phyloP scores from a whole-genome alignment of 2,888 invertebrate genomes.

The Lomographa bimaculata region DNA sequence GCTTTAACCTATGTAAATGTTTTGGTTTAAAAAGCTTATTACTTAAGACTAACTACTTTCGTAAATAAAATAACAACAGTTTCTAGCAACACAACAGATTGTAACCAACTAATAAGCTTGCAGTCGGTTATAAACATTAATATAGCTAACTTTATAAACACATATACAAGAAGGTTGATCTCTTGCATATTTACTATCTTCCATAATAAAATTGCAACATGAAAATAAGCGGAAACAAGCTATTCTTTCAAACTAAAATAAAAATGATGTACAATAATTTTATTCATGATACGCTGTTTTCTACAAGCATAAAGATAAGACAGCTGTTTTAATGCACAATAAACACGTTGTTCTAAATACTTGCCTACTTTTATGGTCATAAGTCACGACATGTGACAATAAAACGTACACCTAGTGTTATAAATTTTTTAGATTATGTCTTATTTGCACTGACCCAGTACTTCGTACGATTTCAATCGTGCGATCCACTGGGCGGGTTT shows the following conservation, averaged over 20 bases:
- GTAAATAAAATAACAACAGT: too few relatives aligned
- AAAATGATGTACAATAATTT: constrained; percentile 55
- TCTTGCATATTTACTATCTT: constrained; percentile 9
- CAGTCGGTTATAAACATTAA: too few relatives aligned
- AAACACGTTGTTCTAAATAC: constrained; percentile 72
- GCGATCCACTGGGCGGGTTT: too few relatives aligned
- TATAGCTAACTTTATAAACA: too few relatives aligned
- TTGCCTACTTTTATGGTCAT: constrained; percentile 63
- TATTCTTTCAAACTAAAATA: constrained; percentile 33
- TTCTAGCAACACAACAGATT: too few relatives aligned
- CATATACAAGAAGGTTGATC: background rate
- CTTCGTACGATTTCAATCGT: too few relatives aligned
- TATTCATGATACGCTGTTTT: constrained; percentile 51
- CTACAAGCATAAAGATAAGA: constrained; percentile 50
- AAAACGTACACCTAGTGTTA: constrained; percentile 56
- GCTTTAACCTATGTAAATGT: too few relatives aligned
- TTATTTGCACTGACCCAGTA: constrained; percentile 11
- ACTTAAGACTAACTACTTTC: too few relatives aligned
- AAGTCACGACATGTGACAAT: constrained; percentile 69
- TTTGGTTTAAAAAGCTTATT: too few relatives aligned
- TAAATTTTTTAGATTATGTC: constrained; percentile 57
- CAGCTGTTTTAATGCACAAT: constrained; percentile 62
- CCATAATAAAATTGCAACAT: constrained; percentile 25
- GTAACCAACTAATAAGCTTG: too few relatives aligned
- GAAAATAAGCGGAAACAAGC: constrained; percentile 26